Percentiles rank a stretch among this genome's conserved stretches.
Conservation (phyloP, 2,113 vertebrate species). For the Pelmatolapia mariae region DNA sequence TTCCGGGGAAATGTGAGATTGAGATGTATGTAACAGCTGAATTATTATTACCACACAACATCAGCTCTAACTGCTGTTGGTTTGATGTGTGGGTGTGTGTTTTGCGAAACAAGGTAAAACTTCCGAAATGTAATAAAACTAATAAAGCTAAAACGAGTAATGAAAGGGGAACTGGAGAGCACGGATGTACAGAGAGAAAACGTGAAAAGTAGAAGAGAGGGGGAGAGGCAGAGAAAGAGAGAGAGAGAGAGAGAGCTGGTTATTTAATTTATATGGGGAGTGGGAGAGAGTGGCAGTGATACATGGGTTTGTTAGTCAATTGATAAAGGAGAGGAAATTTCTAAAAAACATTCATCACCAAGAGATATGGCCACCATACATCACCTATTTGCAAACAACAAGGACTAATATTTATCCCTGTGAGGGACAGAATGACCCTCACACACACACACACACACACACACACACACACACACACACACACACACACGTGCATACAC, state of each 20-base stretch:
- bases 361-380: slow-evolving; percentile 90
- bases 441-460: background rate
- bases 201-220: background rate
- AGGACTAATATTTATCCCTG: slow-evolving; percentile 81
- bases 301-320: slow-evolving; percentile 94
- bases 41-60: slow-evolving; percentile 1
- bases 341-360: slow-evolving; percentile 93
- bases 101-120: background rate
- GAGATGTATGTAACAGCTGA: slow-evolving; percentile 15
- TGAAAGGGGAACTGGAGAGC: slow-evolving; percentile 33
- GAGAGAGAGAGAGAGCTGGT: slow-evolving; percentile 40
- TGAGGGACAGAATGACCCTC: slow-evolving; percentile 73
- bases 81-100: background rate
- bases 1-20: slow-evolving; percentile 8
- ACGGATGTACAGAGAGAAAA: slow-evolving; percentile 12
- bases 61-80: background rate
- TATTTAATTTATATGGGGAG: slow-evolving; percentile 94
- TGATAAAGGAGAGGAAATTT: slow-evolving; percentile 99
- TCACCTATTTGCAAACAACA: slow-evolving; percentile 87
- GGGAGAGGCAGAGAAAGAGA: background rate
- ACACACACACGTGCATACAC: background rate
- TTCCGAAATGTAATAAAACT: slow-evolving; percentile 11
- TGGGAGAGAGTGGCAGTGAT: slow-evolving; percentile 92
- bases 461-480: background rate
- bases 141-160: slow-evolving; percentile 43